Evolutionary conservation across 2,113 vertebrate genomes (phyloP).

Genomic region (Albula goreensis): DNA sequence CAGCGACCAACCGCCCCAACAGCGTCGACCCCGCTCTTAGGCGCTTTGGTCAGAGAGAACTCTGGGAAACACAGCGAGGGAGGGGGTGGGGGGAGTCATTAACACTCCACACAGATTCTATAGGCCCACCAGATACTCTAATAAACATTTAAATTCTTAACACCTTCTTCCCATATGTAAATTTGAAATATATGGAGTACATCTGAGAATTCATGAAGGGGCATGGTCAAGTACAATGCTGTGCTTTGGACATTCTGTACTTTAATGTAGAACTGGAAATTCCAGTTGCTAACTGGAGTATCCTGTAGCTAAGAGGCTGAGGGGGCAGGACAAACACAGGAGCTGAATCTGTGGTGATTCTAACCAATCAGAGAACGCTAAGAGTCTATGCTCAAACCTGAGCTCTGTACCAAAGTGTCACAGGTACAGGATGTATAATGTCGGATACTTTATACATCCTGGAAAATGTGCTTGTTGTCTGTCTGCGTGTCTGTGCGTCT

Average conservation of each 20-base stretch:
- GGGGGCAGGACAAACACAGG: no score
- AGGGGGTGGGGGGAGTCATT: constrained; percentile 19
- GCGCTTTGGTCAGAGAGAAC: constrained; percentile 57
- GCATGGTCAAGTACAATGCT: no score
- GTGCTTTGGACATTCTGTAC: neutral
- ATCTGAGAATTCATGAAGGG: no score
- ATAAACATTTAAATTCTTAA: no score
- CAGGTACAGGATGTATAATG: no score
- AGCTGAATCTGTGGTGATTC: neutral
- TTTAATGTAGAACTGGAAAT: neutral
- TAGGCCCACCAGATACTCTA: no score
- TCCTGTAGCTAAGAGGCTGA: neutral
- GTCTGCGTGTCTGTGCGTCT: neutral
- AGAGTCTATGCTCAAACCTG: no score
- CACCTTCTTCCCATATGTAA: no score
- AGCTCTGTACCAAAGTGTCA: no score
- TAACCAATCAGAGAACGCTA: no score
- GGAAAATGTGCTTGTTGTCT: neutral
- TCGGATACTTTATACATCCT: no score
- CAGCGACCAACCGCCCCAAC: constrained; percentile 60
- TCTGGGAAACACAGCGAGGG: neutral
- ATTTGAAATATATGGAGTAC: no score
- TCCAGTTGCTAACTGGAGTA: neutral
- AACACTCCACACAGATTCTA: neutral
- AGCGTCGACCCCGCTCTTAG: constrained; percentile 56